Evolutionary conservation across 2,113 vertebrate species (phyloP), one percentile per base, ranked within the genome.

Genomic region (Stegastes partitus): DNA sequence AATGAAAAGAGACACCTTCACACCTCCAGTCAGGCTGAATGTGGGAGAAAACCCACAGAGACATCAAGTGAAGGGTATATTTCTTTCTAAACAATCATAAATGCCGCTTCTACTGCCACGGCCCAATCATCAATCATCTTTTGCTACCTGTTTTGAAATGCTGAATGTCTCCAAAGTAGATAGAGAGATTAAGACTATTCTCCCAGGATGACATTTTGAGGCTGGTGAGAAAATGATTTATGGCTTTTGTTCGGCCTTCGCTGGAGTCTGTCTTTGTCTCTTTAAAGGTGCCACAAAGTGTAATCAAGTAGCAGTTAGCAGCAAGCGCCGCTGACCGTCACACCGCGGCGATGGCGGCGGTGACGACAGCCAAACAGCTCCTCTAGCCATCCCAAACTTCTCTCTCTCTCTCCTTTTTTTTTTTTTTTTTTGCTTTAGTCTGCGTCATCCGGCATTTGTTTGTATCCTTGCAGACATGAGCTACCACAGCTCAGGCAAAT

Each of bases 151-250:
- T 82, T 86, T 82, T 68, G 76, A 86, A 78, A 87, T 63, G 81
- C 68, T 72, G 44, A 87, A 71, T 56, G 77, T 87, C 77, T 84
- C 57, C 22, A 68, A 74, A 81, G 70, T 57, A 87, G 75, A 87
- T 59, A 23, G 49, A 77, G 81, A 89, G 79, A 90, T 84, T 83
- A 93, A 72, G 86, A 85, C 74, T 87, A 77, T 91, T 87, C 64
- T 68, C 53, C n/a, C 39, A 6, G 74, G 81, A 51, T 21, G 85
- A 74, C 61, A 84, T 92, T 84, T 85, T 87, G 75, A 89, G 90
- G 67, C 49, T 85, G 90, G 79, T 34, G 87, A 81, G 86, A 73
- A 81, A 58, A 88, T 84, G 85, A 94, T 79, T 91, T 82, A 95
- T 83, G 81, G 53, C 31, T 81, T 34, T 47, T 37, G 82, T 82